Base-by-base conservation (phyloP, 2,888 invertebrate genomes). In the Cecidostiba fungosa region DNA sequence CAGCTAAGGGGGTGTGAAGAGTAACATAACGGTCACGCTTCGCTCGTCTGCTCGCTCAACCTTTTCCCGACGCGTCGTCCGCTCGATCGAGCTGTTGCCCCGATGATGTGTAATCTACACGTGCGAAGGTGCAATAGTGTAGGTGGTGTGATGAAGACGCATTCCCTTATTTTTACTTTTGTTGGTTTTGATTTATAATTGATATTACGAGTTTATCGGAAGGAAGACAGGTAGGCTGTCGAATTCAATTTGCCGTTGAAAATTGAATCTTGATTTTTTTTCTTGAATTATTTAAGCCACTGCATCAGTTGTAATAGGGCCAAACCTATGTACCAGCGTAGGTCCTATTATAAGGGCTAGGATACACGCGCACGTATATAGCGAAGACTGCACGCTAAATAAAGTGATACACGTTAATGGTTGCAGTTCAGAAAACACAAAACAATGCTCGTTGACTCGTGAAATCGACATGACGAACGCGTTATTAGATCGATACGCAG, bases 391-490 rank as follows among this genome's bases (percentile, higher is more conserved):
- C 26, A 50, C 54, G 8, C 32, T 47, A 29, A 84, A 74, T 66
- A 26, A 84, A 79, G 69, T 43, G 79, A 84, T 66, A 84, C 84
- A 79, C 84, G 69, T 76, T 79, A 84, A 76, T 26, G 26, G n/a
- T 54, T 69, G 66, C 50, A 29, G 19, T 59, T 23, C 50, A 3
- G 50, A 80, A 76, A 78, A 66, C 50, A 3, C 36, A 80, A 76
- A 78, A 66, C 50, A 66, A 70, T 84, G 76, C n/a, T 39, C 79
- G 19, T n/a, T 43, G 76, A 84, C 66, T 29, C 80, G 84, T 84
- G 76, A 84, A 84, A 84, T 84, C 69, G 76, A 84, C 78, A 73
- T 19, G 78, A 78, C 78, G 47, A 84, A 50, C 69, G 74, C 69
- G 79, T 84, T 79, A 80, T 66, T 66, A 80, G 54, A 84, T 84